A percentile compares a stretch with the other conserved stretches of the same genome.
Evolutionary conservation across 2,888 invertebrate species (phyloP).

Genomic region (Melinopterus prodromus): DNA sequence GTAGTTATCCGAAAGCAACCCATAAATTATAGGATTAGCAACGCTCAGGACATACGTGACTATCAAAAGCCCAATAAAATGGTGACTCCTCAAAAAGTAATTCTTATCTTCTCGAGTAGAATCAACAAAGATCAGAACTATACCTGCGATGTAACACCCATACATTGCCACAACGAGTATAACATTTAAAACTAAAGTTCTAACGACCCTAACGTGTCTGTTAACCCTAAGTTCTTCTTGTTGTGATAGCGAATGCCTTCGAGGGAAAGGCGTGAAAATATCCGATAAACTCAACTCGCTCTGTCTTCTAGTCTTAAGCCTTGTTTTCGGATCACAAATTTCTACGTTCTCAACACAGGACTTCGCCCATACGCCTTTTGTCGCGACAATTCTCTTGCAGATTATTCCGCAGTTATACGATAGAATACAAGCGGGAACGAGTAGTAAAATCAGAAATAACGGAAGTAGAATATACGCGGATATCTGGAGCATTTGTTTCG

Average conservation of each 20-base stretch:
- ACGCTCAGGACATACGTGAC: constrained; percentile 65
- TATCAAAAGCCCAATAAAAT: constrained; percentile 63
- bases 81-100: constrained; percentile 64
- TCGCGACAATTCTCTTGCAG: constrained; percentile 64
- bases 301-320: constrained; percentile 57
- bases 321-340: constrained; percentile 47
- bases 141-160: constrained; percentile 65
- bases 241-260: constrained; percentile 62
- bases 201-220: constrained; percentile 64
- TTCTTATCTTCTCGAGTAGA: constrained; percentile 63
- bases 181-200: constrained; percentile 64
- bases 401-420: constrained; percentile 66
- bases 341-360: constrained; percentile 58
- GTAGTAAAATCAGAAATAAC: constrained; percentile 63
- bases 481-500: constrained; percentile 50
- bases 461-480: constrained; percentile 49
- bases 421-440: constrained; percentile 62
- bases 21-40: constrained; percentile 41
- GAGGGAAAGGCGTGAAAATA: constrained; percentile 61
- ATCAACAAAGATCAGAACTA: constrained; percentile 65
- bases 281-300: constrained; percentile 63
- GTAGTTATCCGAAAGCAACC: constrained; percentile 61
- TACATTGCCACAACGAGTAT: constrained; percentile 67
- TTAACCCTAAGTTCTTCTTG: constrained; percentile 63
- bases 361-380: constrained; percentile 63